These are phyloP conservation scores for Cygnus olor DNA, from an alignment of 2,797 vertebrate genomes.

Conservation along the genomic window DNA sequence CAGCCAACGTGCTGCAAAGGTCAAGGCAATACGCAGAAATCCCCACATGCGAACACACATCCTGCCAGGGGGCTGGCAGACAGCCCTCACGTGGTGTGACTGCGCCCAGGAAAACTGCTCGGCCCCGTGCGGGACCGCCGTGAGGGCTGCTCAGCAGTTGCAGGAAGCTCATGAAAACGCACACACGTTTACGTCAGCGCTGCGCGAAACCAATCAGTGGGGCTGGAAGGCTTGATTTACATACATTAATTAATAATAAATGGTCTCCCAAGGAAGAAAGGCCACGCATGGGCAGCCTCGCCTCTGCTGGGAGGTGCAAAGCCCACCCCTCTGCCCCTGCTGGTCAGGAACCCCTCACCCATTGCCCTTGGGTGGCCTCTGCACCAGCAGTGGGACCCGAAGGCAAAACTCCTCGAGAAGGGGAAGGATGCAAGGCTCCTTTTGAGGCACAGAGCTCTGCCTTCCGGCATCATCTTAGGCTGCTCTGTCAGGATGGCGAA, in stretches of 20 bases:
- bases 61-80: background rate
- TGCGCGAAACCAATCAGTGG: background rate
- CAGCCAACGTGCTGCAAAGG: slow-evolving; percentile 36
- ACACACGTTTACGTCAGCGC: background rate
- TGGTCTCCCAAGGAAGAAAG: background rate
- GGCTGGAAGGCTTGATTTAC: background rate
- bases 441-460: background rate
- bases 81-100: background rate
- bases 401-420: background rate
- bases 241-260: background rate
- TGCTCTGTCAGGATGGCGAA: background rate
- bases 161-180: background rate
- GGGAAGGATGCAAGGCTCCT: background rate
- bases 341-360: background rate
- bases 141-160: background rate
- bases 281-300: background rate
- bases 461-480: background rate
- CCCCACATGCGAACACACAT: background rate
- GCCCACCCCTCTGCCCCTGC: background rate
- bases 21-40: slow-evolving; percentile 34
- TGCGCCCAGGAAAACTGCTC: background rate
- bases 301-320: background rate
- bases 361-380: background rate
- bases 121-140: background rate
- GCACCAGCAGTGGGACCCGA: background rate